phyloP scores from a whole-genome alignment of 92 coral and sea anemone species.

The Porites rus region DNA sequence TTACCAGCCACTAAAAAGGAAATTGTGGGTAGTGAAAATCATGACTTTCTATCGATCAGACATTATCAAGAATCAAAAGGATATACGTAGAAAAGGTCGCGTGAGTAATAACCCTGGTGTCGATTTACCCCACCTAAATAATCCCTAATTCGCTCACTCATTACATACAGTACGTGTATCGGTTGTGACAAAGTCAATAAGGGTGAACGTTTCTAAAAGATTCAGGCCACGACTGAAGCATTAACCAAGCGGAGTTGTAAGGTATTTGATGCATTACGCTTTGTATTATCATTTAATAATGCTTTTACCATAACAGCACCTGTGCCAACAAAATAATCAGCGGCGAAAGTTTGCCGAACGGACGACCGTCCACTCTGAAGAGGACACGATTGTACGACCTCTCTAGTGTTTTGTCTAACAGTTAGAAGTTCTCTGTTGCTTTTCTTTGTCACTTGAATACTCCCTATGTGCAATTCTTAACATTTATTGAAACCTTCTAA shows the following conservation, averaged over 20 bases:
- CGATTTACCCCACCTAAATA: constrained; percentile 15
- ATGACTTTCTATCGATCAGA: neutral
- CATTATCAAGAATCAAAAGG: constrained; percentile 27
- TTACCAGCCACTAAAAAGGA: constrained; percentile 3
- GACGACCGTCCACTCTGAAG: too few species aligned
- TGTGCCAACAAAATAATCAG: too few species aligned
- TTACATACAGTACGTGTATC: neutral
- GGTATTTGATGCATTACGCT: constrained; percentile 6
- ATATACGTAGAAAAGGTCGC: constrained; percentile 50
- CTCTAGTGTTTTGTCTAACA: too few species aligned
- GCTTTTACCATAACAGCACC: neutral
- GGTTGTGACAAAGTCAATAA: neutral
- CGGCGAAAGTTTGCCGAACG: too few species aligned
- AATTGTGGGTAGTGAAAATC: constrained; percentile 14
- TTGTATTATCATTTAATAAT: neutral
- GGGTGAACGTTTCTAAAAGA: neutral
- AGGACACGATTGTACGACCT: too few species aligned
- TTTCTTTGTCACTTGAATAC: too few species aligned
- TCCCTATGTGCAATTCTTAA: neutral
- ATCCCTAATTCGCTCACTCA: neutral
- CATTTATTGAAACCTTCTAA: neutral
- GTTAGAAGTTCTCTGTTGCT: too few species aligned
- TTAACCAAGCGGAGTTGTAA: neutral
- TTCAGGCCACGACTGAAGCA: neutral
- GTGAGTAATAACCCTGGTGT: constrained; percentile 13